These are phyloP conservation scores for Drosophila hydei DNA, from an alignment of 1,140 invertebrate species.

Conservation along the genomic window DNA sequence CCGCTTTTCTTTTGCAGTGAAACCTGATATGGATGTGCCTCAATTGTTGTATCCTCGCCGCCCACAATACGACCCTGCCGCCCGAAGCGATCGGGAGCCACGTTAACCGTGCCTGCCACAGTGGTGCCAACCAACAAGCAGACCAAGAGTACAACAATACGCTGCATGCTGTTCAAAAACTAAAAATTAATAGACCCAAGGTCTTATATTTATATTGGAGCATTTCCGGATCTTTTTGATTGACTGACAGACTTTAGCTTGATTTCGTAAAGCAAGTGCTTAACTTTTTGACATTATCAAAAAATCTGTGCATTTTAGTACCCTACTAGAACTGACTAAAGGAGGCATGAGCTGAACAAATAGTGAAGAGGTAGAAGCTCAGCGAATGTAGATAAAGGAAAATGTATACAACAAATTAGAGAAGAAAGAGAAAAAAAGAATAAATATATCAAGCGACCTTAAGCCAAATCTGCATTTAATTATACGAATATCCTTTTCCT, in stretches of 20 bases:
- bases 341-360: too few relatives aligned
- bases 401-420: too few relatives aligned
- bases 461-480: too few relatives aligned
- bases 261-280: neutral
- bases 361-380: neutral
- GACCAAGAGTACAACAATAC: constrained; percentile 34
- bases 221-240: neutral
- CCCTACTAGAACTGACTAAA: neutral
- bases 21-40: constrained; percentile 54
- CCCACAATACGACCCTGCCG: constrained; percentile 64
- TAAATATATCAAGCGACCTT: too few relatives aligned
- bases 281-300: constrained; percentile 20
- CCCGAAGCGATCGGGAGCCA: constrained; percentile 21
- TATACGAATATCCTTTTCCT: too few relatives aligned
- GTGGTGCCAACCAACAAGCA: constrained; percentile 14
- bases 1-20: constrained; percentile 47
- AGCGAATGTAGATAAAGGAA: too few relatives aligned
- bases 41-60: constrained; percentile 52
- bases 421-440: too few relatives aligned
- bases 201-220: constrained; percentile 16
- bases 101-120: constrained; percentile 22
- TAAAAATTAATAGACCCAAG: neutral
- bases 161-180: constrained; percentile 36
- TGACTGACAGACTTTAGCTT: neutral
- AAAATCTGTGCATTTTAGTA: neutral